Base-by-base conservation (phyloP, 2,888 invertebrate genomes). In the Tanytarsus gracilentus region DNA sequence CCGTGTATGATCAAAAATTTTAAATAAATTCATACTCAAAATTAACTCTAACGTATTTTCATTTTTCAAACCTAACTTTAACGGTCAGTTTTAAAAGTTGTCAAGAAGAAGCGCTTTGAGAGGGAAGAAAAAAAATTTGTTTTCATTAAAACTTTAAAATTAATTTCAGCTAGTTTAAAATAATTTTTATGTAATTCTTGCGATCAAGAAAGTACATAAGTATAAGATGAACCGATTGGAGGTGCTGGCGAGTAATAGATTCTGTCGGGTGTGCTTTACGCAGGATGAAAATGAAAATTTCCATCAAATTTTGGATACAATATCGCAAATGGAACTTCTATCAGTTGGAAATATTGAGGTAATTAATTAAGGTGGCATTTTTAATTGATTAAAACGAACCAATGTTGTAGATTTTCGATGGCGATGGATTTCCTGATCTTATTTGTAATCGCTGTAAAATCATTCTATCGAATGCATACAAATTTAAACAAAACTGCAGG, bases 211-310 rank as follows among this genome's bases (percentile, higher is more conserved):
- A n/a, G n/a, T n/a, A n/a, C n/a, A n/a, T n/a, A n/a, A n/a, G n/a
- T n/a, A n/a, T n/a, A n/a, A 4, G 3, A 49, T 49, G 49, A 78
- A 76, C 66, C 76, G 82, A 70, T 78, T 78, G 69, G 76, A 78
- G 66, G 76, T 77, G 65, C 70, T 88, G 62, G 78, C 80, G 70
- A 74, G 76, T 52, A 77, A 82, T 73, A 79, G 81, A 72, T 77
- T 86, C 63, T 88, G 88, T 72, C 80, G 88, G 65, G 88, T 88
- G 73, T 88, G 88, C 72, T 75, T 88, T 66, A 73, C 78, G 63
- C 80, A 82, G 69, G 78, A 80, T 65, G 78, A 77, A 8, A 29
- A 39, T 9, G 16, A 14, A 3, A 55, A 40, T 26, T 55, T 26
- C 11, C n/a, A 9, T 4, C 26, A 40, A 4, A 55, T 55, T 40